These are phyloP conservation scores for Brienomyrus longianalis DNA, from an alignment of 2,113 vertebrate genomes.

Conservation along the genomic window DNA sequence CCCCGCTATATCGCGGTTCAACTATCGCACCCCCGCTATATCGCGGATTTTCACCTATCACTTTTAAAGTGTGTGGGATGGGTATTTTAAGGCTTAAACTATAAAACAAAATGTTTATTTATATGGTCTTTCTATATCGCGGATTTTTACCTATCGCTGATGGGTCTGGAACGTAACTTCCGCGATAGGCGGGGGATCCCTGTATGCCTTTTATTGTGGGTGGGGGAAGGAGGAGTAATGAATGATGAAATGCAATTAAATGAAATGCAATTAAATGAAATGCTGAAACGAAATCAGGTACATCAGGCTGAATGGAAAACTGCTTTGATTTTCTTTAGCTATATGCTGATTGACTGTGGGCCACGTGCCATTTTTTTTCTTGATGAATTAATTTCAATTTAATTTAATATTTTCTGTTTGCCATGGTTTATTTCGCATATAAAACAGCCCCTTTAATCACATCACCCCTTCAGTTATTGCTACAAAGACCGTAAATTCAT, in stretches of 20 bases:
- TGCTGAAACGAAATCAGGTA: neutral
- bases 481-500: neutral
- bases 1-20: too few relatives aligned
- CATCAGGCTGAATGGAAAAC: neutral
- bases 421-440: neutral
- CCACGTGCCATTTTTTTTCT: neutral
- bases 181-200: too few relatives aligned
- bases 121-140: too few relatives aligned
- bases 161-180: too few relatives aligned
- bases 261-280: neutral
- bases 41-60: too few relatives aligned
- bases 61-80: too few relatives aligned
- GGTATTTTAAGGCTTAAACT: too few relatives aligned
- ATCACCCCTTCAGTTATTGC: neutral
- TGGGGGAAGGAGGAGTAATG: neutral
- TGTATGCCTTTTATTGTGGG: neutral
- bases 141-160: too few relatives aligned
- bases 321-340: neutral
- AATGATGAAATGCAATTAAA: neutral
- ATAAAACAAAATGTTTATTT: too few relatives aligned
- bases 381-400: neutral
- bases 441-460: neutral
- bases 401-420: neutral
- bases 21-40: too few relatives aligned
- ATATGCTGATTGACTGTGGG: neutral